Conservation (phyloP, 1,140 invertebrate species). For the Brachionus paranguensis region DNA sequence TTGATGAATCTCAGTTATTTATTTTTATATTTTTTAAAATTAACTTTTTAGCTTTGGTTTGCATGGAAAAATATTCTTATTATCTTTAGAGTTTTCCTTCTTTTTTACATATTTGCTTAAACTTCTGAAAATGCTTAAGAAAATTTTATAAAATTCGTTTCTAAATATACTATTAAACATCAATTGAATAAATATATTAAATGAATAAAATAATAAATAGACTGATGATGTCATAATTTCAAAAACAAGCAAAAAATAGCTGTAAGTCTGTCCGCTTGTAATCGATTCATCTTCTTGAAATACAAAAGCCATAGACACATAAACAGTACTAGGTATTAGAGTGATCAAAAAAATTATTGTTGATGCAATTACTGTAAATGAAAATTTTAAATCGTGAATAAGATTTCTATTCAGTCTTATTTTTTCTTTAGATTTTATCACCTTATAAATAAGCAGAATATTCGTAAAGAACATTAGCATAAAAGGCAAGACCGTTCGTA, state of each 20-base stretch:
- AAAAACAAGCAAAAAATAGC: not conserved
- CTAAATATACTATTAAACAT: not conserved
- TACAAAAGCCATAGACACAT: not conserved
- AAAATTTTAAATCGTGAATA: not conserved
- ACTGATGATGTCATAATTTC: not conserved
- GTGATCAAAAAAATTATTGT: not conserved
- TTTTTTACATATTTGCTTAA: not conserved
- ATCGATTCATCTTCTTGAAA: not conserved
- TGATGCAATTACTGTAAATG: not conserved
- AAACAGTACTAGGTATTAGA: not conserved
- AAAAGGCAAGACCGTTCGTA: not conserved
- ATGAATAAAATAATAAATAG: not conserved
- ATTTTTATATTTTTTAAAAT: too few species aligned
- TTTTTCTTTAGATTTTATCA: not conserved
- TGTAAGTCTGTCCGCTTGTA: not conserved
- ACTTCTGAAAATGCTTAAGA: not conserved
- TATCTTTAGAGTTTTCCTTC: too few species aligned
- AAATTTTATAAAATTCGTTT: not conserved
- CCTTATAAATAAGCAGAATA: not conserved
- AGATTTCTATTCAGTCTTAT: not conserved
- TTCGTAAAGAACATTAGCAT: not conserved
- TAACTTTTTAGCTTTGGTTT: too few species aligned
- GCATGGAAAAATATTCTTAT: too few species aligned
- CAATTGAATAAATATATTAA: not conserved
- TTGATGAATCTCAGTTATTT: too few species aligned